These are phyloP conservation scores for Polyergus mexicanus DNA, from an alignment of 1,140 invertebrate species.

Conservation along the genomic window DNA sequence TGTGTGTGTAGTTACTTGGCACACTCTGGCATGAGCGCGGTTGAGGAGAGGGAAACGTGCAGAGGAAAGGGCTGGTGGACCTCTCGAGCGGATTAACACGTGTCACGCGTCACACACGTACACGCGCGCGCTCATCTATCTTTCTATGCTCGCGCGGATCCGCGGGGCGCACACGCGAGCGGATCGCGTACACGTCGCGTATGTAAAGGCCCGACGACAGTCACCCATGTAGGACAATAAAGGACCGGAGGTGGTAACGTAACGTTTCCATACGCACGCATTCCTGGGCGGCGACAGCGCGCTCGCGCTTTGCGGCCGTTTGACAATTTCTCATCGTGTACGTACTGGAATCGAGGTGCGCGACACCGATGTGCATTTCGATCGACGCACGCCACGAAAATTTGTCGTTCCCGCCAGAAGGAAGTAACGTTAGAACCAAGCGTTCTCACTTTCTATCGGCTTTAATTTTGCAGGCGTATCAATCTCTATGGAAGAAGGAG, in stretches of 20 bases:
- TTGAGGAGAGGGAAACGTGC: conserved; percentile 56
- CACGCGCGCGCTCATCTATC: conserved; percentile 72
- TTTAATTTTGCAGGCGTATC: neutral
- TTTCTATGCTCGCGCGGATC: conserved; percentile 69
- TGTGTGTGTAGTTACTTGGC: conserved; percentile 29
- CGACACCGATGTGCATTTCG: conserved; percentile 79
- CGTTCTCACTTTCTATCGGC: neutral
- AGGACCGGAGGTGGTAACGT: conserved; percentile 80
- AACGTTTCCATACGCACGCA: conserved; percentile 82
- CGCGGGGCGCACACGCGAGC: conserved; percentile 29
- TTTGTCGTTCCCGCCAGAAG: conserved; percentile 53
- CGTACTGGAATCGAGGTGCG: conserved; percentile 72
- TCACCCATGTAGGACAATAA: conserved; percentile 76
- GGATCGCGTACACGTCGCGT: conserved; percentile 37
- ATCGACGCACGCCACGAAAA: conserved; percentile 76
- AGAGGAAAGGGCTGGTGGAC: conserved; percentile 73
- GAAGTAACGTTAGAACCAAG: conserved; percentile 20
- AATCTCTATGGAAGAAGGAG: no score
- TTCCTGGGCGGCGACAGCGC: conserved; percentile 81
- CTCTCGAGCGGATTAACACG: conserved; percentile 81
- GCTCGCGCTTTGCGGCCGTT: conserved; percentile 78
- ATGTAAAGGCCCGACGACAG: conserved; percentile 63
- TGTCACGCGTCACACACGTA: conserved; percentile 83
- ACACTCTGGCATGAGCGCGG: conserved; percentile 37
- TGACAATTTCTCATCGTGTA: conserved; percentile 82